These are phyloP conservation scores for Gadopsis marmoratus DNA, from an alignment of 2,797 vertebrate genomes.

Conservation along the genomic window DNA sequence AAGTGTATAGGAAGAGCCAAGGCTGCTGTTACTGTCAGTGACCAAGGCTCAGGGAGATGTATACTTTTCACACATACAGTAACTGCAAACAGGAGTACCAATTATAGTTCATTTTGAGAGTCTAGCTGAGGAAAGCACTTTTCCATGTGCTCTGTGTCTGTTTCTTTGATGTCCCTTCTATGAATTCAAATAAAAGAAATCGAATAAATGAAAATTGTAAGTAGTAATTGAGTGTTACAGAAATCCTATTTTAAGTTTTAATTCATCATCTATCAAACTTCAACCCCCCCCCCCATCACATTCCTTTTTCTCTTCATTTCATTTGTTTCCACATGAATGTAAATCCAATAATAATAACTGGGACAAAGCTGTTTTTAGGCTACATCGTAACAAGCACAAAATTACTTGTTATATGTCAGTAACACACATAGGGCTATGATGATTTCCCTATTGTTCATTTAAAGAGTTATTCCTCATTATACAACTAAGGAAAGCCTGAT, in stretches of 20 bases:
- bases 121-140: slow-evolving; percentile 42
- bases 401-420: slow-evolving; percentile 7
- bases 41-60: slow-evolving; percentile 22
- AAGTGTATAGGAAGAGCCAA: neutral
- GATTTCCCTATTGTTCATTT: slow-evolving; percentile 8
- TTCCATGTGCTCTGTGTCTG: slow-evolving; percentile 55
- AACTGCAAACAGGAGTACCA: slow-evolving; percentile 48
- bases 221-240: neutral
- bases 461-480: neutral
- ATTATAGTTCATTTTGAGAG: slow-evolving; percentile 51
- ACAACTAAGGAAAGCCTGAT: slow-evolving; percentile 20
- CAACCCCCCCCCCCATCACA: neutral
- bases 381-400: neutral
- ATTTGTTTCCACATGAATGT: too few species aligned
- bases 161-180: neutral
- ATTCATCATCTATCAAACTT: neutral
- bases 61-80: slow-evolving; percentile 58
- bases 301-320: neutral
- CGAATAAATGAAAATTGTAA: neutral
- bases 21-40: slow-evolving; percentile 1
- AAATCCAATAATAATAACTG: neutral
- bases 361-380: neutral
- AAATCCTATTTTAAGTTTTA: slow-evolving; percentile 1
- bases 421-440: neutral
- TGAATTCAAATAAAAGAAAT: neutral